These are phyloP conservation scores for Clarias magur DNA, from an alignment of 2,113 vertebrate genomes.

Conservation along the genomic window DNA sequence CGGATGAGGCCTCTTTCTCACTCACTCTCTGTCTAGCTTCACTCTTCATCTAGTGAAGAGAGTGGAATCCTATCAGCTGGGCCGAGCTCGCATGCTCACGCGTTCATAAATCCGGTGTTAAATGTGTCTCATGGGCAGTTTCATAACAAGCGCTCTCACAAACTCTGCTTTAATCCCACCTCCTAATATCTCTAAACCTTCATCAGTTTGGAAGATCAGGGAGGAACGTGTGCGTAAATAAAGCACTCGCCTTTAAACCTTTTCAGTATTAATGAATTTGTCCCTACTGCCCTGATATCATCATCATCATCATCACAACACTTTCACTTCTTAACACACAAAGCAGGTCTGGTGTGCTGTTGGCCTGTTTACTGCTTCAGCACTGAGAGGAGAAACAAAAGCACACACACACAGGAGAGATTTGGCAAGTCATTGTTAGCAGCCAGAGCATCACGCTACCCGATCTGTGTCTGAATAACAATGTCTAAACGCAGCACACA, in stretches of 20 bases:
- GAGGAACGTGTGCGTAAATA: conserved; percentile 14
- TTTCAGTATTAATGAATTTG: conserved; percentile 33
- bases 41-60: background rate
- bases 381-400: conserved; percentile 14
- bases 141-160: conserved; percentile 42
- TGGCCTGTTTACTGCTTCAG: background rate
- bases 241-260: background rate
- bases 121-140: conserved; percentile 34
- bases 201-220: conserved; percentile 10
- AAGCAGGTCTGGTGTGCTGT: background rate
- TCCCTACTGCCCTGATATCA: background rate
- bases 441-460: conserved; percentile 23
- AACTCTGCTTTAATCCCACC: conserved; percentile 38
- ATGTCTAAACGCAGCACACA: too few species aligned
- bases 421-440: conserved; percentile 53
- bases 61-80: background rate
- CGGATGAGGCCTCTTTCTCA: background rate
- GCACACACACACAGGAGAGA: background rate
- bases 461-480: conserved; percentile 20
- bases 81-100: background rate
- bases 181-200: background rate
- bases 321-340: background rate
- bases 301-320: background rate
- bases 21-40: background rate
- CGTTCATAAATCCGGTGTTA: background rate